Evolutionary conservation across 2,888 invertebrate genomes (phyloP).

Genomic region (Nebria brevicollis): DNA sequence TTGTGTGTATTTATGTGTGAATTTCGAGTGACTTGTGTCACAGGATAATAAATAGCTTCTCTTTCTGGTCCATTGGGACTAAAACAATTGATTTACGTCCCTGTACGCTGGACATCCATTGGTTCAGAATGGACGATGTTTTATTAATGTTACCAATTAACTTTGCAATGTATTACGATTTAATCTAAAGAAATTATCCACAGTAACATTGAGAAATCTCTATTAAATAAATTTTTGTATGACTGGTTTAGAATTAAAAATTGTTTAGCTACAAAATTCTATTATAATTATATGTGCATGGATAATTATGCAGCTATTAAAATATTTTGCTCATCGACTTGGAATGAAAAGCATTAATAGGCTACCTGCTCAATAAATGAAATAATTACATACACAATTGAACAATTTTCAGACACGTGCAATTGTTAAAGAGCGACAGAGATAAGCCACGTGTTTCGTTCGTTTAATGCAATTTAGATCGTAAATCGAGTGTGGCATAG

Average conservation of each 20-base stretch:
- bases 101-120: constrained; percentile 22
- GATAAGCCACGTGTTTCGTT: constrained; percentile 14
- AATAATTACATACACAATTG: constrained; percentile 8
- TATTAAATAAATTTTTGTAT: neutral
- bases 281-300: neutral
- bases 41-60: constrained; percentile 34
- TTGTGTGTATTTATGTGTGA: neutral
- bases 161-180: neutral
- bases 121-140: neutral
- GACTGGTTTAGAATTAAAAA: neutral
- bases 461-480: constrained; percentile 34
- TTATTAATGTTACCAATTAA: constrained; percentile 13
- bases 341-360: neutral
- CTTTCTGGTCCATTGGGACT: constrained; percentile 27
- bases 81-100: constrained; percentile 44
- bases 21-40: constrained; percentile 4
- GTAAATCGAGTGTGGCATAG: constrained; percentile 23
- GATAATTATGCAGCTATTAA: neutral
- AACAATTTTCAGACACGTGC: neutral
- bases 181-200: neutral
- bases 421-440: neutral
- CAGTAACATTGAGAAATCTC: neutral
- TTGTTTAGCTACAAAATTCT: too few species aligned
- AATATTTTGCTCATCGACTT: neutral
- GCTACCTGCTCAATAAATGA: neutral